A percentile compares a stretch with the other conserved stretches of the same genome.
phyloP scores from a whole-genome alignment of 2,797 vertebrate species.

The Ctenosaura bakeri region DNA sequence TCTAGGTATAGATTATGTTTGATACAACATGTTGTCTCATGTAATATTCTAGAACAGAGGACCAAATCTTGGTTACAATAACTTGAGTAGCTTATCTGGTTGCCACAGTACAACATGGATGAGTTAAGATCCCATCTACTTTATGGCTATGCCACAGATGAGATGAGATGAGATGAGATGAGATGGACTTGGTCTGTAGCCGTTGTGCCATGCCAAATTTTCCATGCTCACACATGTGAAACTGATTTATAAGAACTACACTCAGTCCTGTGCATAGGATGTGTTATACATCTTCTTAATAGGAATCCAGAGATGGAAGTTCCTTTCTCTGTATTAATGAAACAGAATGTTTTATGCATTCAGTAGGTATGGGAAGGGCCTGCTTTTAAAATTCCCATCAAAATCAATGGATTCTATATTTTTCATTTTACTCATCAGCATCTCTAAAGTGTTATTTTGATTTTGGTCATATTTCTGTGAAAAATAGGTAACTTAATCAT shows the following conservation, averaged over 20 bases:
- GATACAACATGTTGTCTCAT: not conserved
- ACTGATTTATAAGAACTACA: constrained; percentile 48
- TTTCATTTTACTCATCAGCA: constrained; percentile 42
- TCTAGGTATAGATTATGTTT: constrained; percentile 17
- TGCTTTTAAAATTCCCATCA: constrained; percentile 54
- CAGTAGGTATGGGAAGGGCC: not conserved
- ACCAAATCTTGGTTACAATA: not conserved
- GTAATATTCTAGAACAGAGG: not conserved
- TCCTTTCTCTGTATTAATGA: constrained; percentile 30
- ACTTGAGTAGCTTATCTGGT: not conserved
- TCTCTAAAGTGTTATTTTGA: constrained; percentile 53
- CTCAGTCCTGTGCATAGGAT: constrained; percentile 35
- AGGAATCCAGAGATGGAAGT: constrained; percentile 22
- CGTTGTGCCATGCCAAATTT: not conserved
- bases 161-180: constrained; percentile 16
- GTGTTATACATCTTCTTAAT: constrained; percentile 40
- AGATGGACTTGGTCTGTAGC: constrained; percentile 45
- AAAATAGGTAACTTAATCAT: constrained; percentile 67
- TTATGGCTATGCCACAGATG: constrained; percentile 37
- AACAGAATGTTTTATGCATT: constrained; percentile 57
- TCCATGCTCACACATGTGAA: constrained; percentile 37
- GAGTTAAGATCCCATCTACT: constrained; percentile 37
- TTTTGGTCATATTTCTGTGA: constrained; percentile 61
- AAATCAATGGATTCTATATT: constrained; percentile 39
- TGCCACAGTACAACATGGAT: constrained; percentile 21